phyloP scores from a whole-genome alignment of 2,797 vertebrate species.

The Bovichtus diacanthus region DNA sequence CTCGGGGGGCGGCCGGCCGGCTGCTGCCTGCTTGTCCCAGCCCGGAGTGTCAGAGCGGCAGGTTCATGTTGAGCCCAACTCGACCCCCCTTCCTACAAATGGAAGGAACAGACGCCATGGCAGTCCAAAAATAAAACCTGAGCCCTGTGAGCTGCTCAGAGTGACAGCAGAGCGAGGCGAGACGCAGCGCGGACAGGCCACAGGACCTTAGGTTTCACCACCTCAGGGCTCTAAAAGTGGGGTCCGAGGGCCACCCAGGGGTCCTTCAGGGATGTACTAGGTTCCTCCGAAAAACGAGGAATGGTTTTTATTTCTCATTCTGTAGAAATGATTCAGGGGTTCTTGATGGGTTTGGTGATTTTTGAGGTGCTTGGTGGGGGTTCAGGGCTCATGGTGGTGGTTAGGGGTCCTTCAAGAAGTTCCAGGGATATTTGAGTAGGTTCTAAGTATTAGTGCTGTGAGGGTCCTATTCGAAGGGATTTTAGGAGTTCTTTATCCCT shows the following conservation, averaged over 20 bases:
- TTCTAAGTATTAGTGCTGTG: background rate
- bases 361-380: background rate
- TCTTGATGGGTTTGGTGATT: background rate
- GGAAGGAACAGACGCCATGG: slow-evolving; percentile 85
- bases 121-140: slow-evolving; percentile 91
- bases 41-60: slow-evolving; percentile 82
- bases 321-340: background rate
- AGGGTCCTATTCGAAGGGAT: background rate
- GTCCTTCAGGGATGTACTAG: background rate
- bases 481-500: background rate
- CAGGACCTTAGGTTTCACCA: slow-evolving; percentile 75
- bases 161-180: slow-evolving; percentile 67
- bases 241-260: slow-evolving; percentile 55
- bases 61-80: slow-evolving; percentile 85
- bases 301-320: background rate
- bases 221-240: slow-evolving; percentile 57
- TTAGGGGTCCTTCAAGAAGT: background rate
- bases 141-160: slow-evolving; percentile 72
- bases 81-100: slow-evolving; percentile 86
- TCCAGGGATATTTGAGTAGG: background rate
- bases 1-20: slow-evolving; percentile 78
- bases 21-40: slow-evolving; percentile 85
- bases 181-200: slow-evolving; percentile 43
- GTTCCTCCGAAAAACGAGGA: background rate
- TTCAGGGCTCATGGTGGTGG: background rate